Evolutionary conservation across 2,888 invertebrate genomes (phyloP).

Genomic region (Eristalis pertinax): DNA sequence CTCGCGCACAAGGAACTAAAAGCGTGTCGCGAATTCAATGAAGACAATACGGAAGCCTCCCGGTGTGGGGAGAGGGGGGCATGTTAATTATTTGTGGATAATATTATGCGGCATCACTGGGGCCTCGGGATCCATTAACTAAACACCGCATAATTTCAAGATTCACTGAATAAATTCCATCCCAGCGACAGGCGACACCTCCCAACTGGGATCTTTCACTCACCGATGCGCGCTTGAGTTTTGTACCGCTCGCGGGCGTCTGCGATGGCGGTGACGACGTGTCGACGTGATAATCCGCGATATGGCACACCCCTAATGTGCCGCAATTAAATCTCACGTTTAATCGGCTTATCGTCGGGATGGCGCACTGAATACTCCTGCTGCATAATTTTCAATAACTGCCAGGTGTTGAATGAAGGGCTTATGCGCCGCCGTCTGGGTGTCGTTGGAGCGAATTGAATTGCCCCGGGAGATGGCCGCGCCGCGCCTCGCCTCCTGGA

Average conservation of each 20-base stretch:
- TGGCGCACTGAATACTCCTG: not conserved
- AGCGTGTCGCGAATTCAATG: constrained; percentile 5
- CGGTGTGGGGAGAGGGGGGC: not conserved
- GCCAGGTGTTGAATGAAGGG: constrained; percentile 44
- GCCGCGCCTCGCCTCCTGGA: no score
- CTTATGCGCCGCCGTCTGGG: constrained; percentile 1
- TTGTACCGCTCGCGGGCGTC: not conserved
- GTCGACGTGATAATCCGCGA: constrained; percentile 17
- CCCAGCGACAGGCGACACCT: constrained; percentile 9
- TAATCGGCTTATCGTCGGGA: constrained; percentile 34
- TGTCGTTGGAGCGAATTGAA: not conserved
- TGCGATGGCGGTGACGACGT: not conserved
- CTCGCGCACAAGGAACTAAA: constrained; percentile 18
- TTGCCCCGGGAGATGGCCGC: no score
- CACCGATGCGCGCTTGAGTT: not conserved
- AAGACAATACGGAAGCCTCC: not conserved
- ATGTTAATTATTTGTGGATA: constrained; percentile 49
- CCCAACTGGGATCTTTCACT: constrained; percentile 18
- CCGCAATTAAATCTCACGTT: constrained; percentile 47
- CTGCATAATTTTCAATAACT: constrained; percentile 48
- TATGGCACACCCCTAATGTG: constrained; percentile 18
- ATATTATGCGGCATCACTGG: constrained; percentile 38
- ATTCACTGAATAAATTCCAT: constrained; percentile 28
- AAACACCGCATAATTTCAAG: constrained; percentile 41
- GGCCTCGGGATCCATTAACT: constrained; percentile 32